Base-by-base conservation (phyloP, 2,113 vertebrate genomes). In the Mobula birostris region DNA sequence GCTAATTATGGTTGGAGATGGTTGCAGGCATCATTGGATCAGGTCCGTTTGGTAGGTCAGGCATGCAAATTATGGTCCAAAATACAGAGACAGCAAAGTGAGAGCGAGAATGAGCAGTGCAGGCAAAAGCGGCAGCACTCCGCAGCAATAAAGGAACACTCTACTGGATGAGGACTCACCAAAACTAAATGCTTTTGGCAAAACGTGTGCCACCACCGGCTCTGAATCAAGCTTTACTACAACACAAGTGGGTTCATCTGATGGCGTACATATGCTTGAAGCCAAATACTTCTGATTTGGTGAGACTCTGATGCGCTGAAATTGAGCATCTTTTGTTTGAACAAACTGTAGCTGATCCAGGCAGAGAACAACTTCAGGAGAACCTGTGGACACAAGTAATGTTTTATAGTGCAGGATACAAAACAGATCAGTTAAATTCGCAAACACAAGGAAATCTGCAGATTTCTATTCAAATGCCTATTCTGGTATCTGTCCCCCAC, bases 281-380 rank as follows among this genome's bases (percentile, higher is more conserved):
- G 98, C 98, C 94, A 99, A 96, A 36, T 97, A 96, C 80, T 94
- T 97, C 94, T 99, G 98, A 95, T 95, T 95, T 80, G 98, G 98
- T 88, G 98, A 99, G 95, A 99, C 97, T 95, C 98, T 97, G 94
- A 99, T 97, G 94, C 97, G 97, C 94, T 98, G 98, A 95, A 99
- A 95, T 95, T 96, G 95, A 14, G 95, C 95, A 95, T 96, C 95
- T 74, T 96, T 74, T 74, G 70, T 27, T 27, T 40, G 91, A 56
- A 93, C 95, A 95, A 97, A 96, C 12, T 97, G 96, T 80, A 96
- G 95, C 94, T 97, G 97, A 95, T 97, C 95, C 17, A 95, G 92
- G 94, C 95, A 96, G 94, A 97, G 96, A 94, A 98, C 95, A 94
- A 97, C 68, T 94, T 96, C 96, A 48, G 94, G 94, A 82, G 96